Conservation (phyloP, 2,113 vertebrate genomes). For the Sakesphorus luctuosus region DNA sequence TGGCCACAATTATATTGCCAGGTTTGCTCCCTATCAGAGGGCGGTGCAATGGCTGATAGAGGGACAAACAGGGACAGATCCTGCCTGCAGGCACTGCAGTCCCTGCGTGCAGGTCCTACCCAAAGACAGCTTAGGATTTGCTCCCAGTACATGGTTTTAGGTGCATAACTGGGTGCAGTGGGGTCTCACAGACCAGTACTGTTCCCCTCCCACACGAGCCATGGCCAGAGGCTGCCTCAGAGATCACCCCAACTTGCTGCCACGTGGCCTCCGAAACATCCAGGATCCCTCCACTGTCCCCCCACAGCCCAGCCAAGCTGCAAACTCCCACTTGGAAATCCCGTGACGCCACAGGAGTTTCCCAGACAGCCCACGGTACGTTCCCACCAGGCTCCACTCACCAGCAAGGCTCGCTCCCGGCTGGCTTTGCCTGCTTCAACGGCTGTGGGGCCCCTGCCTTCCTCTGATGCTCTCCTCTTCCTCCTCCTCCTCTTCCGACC, state of each 20-base stretch:
- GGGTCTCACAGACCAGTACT: neutral
- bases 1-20: accelerated
- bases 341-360: neutral
- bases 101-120: neutral
- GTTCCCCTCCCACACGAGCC: neutral
- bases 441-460: neutral
- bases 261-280: neutral
- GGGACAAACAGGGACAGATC: neutral
- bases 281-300: accelerated
- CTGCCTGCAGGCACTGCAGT: neutral
- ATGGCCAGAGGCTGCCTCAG: accelerated
- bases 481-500: neutral
- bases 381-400: neutral
- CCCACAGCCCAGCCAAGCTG: neutral
- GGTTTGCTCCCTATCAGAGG: neutral
- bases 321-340: neutral
- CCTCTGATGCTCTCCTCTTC: conserved; percentile 14
- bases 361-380: neutral
- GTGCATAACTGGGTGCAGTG: accelerated
- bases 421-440: neutral
- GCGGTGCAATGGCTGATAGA: neutral
- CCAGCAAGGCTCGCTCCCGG: neutral
- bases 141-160: accelerated
- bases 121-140: accelerated
- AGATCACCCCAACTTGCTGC: neutral